phyloP scores from a whole-genome alignment of 2,113 vertebrate species.

The Ciconia stormi region DNA sequence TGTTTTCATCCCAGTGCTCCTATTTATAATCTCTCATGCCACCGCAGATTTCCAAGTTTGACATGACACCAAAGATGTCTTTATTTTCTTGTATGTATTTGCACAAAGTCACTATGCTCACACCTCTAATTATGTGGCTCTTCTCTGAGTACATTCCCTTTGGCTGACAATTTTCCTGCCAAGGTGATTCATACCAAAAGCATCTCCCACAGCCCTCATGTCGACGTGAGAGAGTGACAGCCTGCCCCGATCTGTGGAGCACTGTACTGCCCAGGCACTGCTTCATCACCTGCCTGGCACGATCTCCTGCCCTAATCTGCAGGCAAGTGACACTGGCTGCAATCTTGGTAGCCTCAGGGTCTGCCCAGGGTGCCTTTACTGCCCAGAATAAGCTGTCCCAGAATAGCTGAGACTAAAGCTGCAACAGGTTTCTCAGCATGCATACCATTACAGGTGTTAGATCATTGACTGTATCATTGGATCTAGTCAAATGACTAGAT shows the following conservation, averaged over 20 bases:
- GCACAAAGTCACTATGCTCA: not conserved
- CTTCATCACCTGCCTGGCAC: not conserved
- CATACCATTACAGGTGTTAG: not conserved
- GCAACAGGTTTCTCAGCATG: not conserved
- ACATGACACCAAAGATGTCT: not conserved
- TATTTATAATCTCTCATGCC: not conserved
- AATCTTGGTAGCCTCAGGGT: not conserved
- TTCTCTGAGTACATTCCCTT: not conserved
- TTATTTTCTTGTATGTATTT: not conserved
- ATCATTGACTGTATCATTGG: not conserved
- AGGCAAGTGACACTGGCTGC: not conserved
- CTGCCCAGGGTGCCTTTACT: not conserved
- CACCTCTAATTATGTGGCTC: not conserved
- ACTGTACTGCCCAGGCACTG: not conserved
- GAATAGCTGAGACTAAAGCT: not conserved
- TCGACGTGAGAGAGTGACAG: rapidly evolving
- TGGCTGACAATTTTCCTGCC: not conserved
- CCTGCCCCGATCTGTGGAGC: not conserved
- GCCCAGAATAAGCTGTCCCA: not conserved
- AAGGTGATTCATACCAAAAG: not conserved
- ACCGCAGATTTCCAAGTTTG: not conserved
- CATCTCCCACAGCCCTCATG: not conserved
- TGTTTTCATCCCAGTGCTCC: not conserved
- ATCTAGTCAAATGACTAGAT: not conserved
- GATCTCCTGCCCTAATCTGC: not conserved